phyloP scores from a whole-genome alignment of 2,113 vertebrate species.

The Catharus fuscescens region DNA sequence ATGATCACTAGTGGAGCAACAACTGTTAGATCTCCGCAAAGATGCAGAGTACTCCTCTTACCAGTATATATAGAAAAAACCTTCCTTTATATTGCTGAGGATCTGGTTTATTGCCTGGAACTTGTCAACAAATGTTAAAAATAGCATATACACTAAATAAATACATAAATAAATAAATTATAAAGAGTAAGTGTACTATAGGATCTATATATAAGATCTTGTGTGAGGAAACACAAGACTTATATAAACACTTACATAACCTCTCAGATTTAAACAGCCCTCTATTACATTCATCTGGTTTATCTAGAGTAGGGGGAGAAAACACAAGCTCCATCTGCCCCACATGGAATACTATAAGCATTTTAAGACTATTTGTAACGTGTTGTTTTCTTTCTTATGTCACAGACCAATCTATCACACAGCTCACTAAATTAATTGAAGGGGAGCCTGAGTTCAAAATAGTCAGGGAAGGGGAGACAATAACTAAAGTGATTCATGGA shows the following conservation, averaged over 20 bases:
- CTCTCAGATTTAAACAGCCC: neutral
- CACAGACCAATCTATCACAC: slow-evolving; percentile 74
- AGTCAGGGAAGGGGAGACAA: slow-evolving; percentile 77
- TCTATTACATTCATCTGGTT: neutral
- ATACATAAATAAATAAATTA: neutral
- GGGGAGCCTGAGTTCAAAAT: slow-evolving; percentile 77
- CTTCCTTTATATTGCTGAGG: neutral
- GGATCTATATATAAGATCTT: neutral
- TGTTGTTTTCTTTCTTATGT: slow-evolving; percentile 33
- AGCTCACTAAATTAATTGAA: slow-evolving; percentile 78
- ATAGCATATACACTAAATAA: neutral
- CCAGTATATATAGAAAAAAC: rapidly evolving
- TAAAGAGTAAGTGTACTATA: too few relatives aligned
- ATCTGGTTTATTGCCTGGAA: neutral
- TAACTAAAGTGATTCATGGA: slow-evolving; percentile 80
- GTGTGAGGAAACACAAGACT: neutral
- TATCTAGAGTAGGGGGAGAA: neutral
- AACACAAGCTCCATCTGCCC: neutral
- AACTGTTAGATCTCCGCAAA: neutral
- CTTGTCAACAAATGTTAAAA: neutral
- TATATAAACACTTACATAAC: neutral
- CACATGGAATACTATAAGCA: neutral
- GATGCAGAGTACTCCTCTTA: rapidly evolving
- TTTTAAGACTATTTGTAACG: neutral
- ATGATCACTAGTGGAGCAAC: neutral